Conservation (phyloP, 2,888 invertebrate genomes). For the Cephus runcator region DNA sequence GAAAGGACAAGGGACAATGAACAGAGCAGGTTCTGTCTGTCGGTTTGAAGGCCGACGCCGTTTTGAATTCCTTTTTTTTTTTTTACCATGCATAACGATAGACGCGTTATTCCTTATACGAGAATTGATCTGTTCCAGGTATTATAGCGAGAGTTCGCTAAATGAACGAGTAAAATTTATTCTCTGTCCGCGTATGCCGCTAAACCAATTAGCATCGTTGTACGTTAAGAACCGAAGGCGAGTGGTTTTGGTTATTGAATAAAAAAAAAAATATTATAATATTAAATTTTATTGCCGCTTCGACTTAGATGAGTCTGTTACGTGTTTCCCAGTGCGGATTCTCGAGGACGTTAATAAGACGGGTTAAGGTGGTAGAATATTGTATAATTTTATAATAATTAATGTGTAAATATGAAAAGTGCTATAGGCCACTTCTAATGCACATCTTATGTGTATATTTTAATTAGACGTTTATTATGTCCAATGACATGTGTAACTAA, state of each 20-base stretch:
- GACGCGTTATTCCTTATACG: not conserved
- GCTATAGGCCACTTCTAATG: not conserved
- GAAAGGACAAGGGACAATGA: not conserved
- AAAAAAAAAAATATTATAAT: not conserved
- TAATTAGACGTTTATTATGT: slow-evolving; percentile 4
- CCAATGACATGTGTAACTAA: not conserved
- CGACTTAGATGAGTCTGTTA: not conserved
- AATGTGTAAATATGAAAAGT: not conserved
- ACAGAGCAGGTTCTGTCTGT: not conserved
- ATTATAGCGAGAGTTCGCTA: slow-evolving; percentile 13
- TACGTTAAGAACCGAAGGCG: not conserved
- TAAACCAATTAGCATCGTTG: slow-evolving; percentile 6
- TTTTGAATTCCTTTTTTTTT: not conserved
- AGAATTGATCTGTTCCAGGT: not conserved
- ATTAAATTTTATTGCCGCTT: not conserved
- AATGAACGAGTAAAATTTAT: slow-evolving; percentile 20
- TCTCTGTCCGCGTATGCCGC: not conserved
- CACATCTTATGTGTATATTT: slow-evolving; percentile 6
- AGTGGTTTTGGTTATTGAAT: not conserved
- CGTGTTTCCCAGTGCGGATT: not conserved
- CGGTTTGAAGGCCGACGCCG: not conserved
- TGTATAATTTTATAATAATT: not conserved
- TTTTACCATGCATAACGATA: not conserved
- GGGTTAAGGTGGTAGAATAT: not conserved
- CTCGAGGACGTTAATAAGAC: not conserved